Evolutionary conservation across 1,140 invertebrate genomes (phyloP), one percentile per base, ranked within the genome.

Genomic region (Pachypsylla venusta): DNA sequence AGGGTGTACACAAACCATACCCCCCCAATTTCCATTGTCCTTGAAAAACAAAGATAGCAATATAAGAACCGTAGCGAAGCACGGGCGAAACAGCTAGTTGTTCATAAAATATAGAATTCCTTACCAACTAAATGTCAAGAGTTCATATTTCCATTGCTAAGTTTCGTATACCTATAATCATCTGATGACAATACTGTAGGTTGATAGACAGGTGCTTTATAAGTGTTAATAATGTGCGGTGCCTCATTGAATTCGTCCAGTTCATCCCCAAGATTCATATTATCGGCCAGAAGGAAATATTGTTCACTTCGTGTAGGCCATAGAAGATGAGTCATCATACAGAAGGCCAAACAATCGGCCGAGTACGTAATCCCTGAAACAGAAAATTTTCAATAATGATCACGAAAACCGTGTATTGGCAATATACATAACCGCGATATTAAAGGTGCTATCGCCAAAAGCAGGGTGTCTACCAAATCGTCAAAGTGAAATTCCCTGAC

Each of bases 281-380:
- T 73, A 65, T 77, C 82, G 70, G 86, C 81, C 2, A 93, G 73
- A 53, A 91, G 75, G 66, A 94, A 84, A 74, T 93, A 94, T 70
- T 93, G 87, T 64, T 93, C 87, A 26, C 86, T 88, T 60, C 88
- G 74, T 42, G 88, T 90, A 16, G 92, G 93, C 91, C 92, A 96
- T 59, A 96, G 73, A 56, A 96, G 75, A 71, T 95, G 91, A 0
- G 92, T 83, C 85, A 96, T 90, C 4, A 94, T 85, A 66, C 87
- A 89, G 72, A 91, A 94, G 19, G 92, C 92, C 63, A 96, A 78
- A 71, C 92, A 93, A 69, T 97, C 91, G 1, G 89, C 91, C 28
- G 89, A 92, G 69, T 93, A 92, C 28, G 89, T 92, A 64, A 96
- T 93, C 67, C 89, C 93, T 93, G 62, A 62, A 71, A 69, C 42